A percentile compares a stretch with the other conserved stretches of the same genome.
Evolutionary conservation across 1,140 invertebrate species (phyloP).

Genomic region (Dolichoris vasculosae): DNA sequence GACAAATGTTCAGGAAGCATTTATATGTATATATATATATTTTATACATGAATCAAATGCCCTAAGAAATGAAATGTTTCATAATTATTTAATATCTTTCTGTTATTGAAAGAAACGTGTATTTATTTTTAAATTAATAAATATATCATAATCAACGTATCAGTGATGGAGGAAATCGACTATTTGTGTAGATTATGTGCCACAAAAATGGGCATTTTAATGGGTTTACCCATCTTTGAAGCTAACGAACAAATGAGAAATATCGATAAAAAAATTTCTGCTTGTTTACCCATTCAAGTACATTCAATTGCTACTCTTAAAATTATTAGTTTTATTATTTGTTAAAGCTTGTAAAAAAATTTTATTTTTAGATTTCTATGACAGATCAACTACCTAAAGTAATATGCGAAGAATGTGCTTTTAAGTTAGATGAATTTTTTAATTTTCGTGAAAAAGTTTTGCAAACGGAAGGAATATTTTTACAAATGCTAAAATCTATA

Average conservation of each 20-base stretch:
- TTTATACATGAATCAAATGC: background rate
- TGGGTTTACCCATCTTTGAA: constrained; percentile 78
- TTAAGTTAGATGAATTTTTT: constrained; percentile 77
- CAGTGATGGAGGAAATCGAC: constrained; percentile 77
- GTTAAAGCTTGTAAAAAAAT: constrained; percentile 2
- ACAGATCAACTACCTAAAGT: constrained; percentile 78
- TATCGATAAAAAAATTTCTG: constrained; percentile 78
- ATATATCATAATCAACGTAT: constrained; percentile 69
- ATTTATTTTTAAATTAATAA: constrained; percentile 17
- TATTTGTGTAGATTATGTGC: constrained; percentile 78
- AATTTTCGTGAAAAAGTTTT: constrained; percentile 78
- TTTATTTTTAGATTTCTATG: constrained; percentile 72
- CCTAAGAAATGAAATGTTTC: constrained; percentile 19
- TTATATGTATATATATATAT: background rate
- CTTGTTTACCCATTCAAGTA: constrained; percentile 78
- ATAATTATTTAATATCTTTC: background rate
- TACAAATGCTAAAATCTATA: constrained; percentile 74
- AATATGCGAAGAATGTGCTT: constrained; percentile 77
- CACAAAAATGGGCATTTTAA: constrained; percentile 74
- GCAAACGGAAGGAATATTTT: constrained; percentile 76
- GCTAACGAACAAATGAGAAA: constrained; percentile 75
- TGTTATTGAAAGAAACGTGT: constrained; percentile 1
- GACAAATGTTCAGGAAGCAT: background rate
- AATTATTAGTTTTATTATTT: constrained; percentile 12
- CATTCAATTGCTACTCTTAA: constrained; percentile 7